phyloP scores from a whole-genome alignment of 2,888 invertebrate species.

The Vannuccia rotundouncinata region DNA sequence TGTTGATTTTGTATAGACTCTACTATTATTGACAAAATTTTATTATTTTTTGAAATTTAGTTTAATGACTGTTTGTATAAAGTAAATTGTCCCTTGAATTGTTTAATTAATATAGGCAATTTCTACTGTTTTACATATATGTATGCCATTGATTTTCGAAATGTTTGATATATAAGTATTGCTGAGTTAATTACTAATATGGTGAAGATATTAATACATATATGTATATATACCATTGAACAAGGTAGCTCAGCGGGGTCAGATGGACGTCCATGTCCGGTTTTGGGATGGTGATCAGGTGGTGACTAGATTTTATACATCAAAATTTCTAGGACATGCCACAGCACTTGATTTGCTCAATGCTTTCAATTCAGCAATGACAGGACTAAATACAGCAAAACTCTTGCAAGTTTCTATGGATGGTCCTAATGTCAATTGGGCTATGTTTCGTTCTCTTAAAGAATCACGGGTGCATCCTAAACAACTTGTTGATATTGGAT shows the following conservation, averaged over 20 bases:
- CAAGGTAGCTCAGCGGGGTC: conserved; percentile 12
- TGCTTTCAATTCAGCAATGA: conserved; percentile 4
- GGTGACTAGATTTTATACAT: conserved; percentile 14
- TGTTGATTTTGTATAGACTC: conserved; percentile 26
- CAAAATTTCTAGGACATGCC: conserved; percentile 17
- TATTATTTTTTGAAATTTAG: conserved; percentile 26
- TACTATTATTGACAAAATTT: conserved; percentile 26
- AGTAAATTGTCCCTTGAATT: conserved; percentile 26
- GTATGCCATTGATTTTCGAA: conserved; percentile 26
- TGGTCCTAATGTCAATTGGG: conserved; percentile 1
- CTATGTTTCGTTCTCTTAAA: neutral
- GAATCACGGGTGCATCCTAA: neutral
- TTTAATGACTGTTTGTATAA: conserved; percentile 26
- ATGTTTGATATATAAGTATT: conserved; percentile 1
- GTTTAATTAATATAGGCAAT: conserved; percentile 26
- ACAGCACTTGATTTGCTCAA: neutral
- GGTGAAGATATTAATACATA: neutral
- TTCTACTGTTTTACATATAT: conserved; percentile 26
- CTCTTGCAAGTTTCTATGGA: conserved; percentile 20
- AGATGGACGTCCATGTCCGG: conserved; percentile 11
- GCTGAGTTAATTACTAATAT: neutral
- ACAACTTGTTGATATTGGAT: conserved; percentile 13
- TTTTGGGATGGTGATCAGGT: conserved; percentile 15
- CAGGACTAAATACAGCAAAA: neutral
- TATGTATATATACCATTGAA: neutral